Conservation (phyloP, 2,888 invertebrate genomes). For the Zygaena filipendulae region DNA sequence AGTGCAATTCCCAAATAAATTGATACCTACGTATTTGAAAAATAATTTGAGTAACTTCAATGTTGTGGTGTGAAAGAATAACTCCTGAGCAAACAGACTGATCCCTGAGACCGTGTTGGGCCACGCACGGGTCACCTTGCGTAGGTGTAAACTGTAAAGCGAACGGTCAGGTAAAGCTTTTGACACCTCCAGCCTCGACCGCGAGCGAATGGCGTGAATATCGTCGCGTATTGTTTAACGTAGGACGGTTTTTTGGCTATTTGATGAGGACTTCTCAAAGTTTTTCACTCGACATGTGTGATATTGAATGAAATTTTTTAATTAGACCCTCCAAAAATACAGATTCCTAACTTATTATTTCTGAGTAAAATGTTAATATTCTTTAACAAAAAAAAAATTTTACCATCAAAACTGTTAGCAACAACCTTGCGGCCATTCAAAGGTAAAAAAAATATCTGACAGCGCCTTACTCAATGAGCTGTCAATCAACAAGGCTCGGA, state of each 20-base stretch:
- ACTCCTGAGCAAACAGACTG: constrained; percentile 55
- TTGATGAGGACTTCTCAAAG: constrained; percentile 33
- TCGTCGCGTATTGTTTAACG: constrained; percentile 56
- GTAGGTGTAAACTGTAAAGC: constrained; percentile 52
- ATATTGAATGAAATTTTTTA: constrained; percentile 29
- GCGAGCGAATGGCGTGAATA: constrained; percentile 47
- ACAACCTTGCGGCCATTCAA: too few species aligned
- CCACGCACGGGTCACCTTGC: constrained; percentile 30
- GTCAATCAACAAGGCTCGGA: constrained; percentile 28
- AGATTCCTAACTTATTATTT: neutral
- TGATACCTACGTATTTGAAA: too few species aligned
- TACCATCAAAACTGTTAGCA: too few species aligned
- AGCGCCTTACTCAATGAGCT: constrained; percentile 25
- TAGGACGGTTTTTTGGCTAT: constrained; percentile 40
- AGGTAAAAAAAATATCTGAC: constrained; percentile 13
- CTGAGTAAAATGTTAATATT: too few species aligned
- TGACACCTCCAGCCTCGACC: constrained; percentile 54
- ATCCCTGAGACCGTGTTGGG: constrained; percentile 43
- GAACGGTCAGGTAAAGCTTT: constrained; percentile 63
- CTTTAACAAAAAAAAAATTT: too few species aligned
- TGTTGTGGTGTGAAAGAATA: constrained; percentile 58
- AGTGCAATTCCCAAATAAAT: too few species aligned
- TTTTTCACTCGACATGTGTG: constrained; percentile 26
- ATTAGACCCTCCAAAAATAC: constrained; percentile 11
- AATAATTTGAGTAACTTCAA: constrained; percentile 51